Percentiles rank a stretch among this genome's conserved stretches.
Evolutionary conservation across 2,797 vertebrate species (phyloP).

Genomic region (Leuciscus waleckii): DNA sequence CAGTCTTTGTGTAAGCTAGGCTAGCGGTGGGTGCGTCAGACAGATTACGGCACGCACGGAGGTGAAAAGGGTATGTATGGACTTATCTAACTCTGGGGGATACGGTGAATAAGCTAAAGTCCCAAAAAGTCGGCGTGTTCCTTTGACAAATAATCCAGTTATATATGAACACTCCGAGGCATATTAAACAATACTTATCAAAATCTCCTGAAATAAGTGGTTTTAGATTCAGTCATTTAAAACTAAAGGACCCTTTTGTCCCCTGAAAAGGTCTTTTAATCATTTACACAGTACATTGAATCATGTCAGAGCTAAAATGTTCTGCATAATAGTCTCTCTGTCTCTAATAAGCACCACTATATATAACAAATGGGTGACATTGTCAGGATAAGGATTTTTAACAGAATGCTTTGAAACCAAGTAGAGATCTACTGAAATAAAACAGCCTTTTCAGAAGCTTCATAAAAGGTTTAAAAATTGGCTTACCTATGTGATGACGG

Average conservation of each 20-base stretch:
- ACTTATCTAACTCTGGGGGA: too few species aligned
- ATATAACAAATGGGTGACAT: constrained; percentile 13
- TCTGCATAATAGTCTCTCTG: constrained; percentile 19
- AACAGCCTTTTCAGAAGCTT: constrained; percentile 1
- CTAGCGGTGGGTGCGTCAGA: too few species aligned
- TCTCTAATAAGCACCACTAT: constrained; percentile 7
- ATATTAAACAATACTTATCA: background rate
- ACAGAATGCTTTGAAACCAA: background rate
- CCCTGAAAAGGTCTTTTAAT: constrained; percentile 40
- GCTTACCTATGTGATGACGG: background rate
- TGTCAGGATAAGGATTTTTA: constrained; percentile 6
- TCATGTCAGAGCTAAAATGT: constrained; percentile 10
- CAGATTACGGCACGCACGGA: too few species aligned
- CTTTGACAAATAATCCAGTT: constrained; percentile 9
- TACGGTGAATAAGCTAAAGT: too few species aligned
- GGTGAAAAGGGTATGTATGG: too few species aligned
- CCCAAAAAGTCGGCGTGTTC: too few species aligned
- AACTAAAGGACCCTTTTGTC: constrained; percentile 4
- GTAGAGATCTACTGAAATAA: background rate
- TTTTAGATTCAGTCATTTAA: background rate
- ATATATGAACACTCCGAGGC: background rate
- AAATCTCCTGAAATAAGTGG: constrained; percentile 10
- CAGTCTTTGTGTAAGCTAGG: too few species aligned
- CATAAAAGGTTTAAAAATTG: background rate
- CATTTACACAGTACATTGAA: constrained; percentile 20